Evolutionary conservation across 2,113 vertebrate species (phyloP).

Genomic region (Poeciliopsis turrubarensis): DNA sequence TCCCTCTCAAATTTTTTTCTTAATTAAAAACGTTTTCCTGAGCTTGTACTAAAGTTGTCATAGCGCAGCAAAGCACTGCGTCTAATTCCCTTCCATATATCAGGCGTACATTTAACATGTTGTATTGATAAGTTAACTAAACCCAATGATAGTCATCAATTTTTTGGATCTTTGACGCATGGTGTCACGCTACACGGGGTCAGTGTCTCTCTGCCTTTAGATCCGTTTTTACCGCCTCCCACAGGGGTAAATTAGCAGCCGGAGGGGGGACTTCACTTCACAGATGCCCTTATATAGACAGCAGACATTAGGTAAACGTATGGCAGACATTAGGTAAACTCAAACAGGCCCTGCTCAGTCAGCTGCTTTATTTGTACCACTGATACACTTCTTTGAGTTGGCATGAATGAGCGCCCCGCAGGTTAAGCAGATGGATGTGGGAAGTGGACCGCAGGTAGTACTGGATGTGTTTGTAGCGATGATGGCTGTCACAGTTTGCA

Average conservation of each 20-base stretch:
- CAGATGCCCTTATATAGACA: conserved; percentile 79
- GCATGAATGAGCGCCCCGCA: conserved; percentile 48
- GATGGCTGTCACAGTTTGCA: conserved; percentile 29
- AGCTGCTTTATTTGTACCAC: conserved; percentile 72
- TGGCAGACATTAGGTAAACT: conserved; percentile 84
- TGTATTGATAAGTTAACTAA: too few species aligned
- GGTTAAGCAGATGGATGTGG: conserved; percentile 49
- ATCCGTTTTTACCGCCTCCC: conserved; percentile 23
- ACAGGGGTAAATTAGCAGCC: conserved; percentile 52
- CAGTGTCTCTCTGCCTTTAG: conserved; percentile 30
- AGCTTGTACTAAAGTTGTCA: too few species aligned
- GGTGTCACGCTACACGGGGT: too few species aligned
- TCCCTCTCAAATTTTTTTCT: too few species aligned
- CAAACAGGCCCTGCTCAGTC: conserved; percentile 66
- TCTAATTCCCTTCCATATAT: too few species aligned
- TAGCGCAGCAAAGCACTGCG: too few species aligned
- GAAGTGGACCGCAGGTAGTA: conserved; percentile 55
- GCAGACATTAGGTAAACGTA: conserved; percentile 83
- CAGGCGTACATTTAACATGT: too few species aligned
- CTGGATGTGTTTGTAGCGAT: conserved; percentile 12
- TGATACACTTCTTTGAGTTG: conserved; percentile 69
- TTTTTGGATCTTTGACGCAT: too few species aligned
- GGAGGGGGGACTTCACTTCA: conserved; percentile 35
- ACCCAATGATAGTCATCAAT: too few species aligned
- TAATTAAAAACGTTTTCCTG: too few species aligned